Percentiles rank a stretch among this genome's conserved stretches.
phyloP scores from a whole-genome alignment of 2,113 vertebrate genomes.

The Crotalus tigris region DNA sequence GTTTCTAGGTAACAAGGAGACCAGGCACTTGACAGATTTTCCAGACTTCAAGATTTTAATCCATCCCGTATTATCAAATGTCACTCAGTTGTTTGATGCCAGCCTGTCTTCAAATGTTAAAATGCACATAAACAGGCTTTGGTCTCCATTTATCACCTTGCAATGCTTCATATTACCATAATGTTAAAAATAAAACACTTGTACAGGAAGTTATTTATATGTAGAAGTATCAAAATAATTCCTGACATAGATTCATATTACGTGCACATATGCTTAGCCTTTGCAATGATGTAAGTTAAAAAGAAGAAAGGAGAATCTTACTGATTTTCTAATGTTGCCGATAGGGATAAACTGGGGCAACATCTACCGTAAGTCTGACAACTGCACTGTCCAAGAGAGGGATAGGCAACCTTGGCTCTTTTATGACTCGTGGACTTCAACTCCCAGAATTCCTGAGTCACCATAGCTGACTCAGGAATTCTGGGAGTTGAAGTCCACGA shows the following conservation, averaged over 20 bases:
- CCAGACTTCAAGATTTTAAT: background rate
- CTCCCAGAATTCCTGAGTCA: no score
- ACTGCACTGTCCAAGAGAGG: background rate
- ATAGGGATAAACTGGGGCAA: background rate
- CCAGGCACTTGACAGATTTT: background rate
- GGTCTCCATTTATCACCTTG: constrained; percentile 5
- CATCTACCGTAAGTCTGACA: background rate
- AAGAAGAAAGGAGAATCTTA: background rate
- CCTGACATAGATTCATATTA: background rate
- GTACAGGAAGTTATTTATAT: constrained; percentile 13
- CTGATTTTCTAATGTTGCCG: background rate
- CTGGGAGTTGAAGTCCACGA: no score
- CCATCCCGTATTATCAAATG: background rate
- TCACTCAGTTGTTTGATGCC: background rate
- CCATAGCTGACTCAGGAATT: no score
- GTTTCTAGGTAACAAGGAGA: background rate
- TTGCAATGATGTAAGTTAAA: background rate
- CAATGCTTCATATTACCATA: constrained; percentile 22
- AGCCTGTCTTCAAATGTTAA: constrained; percentile 25
- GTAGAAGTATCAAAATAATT: background rate
- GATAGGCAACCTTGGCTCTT: no score
- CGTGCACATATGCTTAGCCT: background rate
- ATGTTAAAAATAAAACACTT: constrained; percentile 26
- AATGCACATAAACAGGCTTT: constrained; percentile 19
- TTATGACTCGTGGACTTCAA: no score